Base-by-base conservation (phyloP, 1,140 invertebrate species). In the Drosophila sturtevanti region DNA sequence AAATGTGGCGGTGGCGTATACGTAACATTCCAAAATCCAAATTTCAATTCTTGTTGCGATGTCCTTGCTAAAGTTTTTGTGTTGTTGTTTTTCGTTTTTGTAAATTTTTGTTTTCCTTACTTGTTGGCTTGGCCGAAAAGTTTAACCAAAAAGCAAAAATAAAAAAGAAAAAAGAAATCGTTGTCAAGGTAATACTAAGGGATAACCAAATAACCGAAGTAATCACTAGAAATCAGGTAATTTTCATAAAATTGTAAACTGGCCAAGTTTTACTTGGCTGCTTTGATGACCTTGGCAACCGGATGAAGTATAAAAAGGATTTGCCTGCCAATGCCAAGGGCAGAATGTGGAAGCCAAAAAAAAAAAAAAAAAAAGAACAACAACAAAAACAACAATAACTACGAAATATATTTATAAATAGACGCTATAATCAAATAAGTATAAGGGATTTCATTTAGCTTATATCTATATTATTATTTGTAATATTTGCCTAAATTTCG, bases 241-340 rank as follows among this genome's bases (percentile, higher is more conserved):
- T 75, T 75, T 69, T 54, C 62, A 73, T 73, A 77, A 77, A 48
- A 68, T 73, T 67, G 67, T 63, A 67, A 60, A 16, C 60, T 67
- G 48, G 58, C 72, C 71, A 74, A 73, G 34, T 68, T 62, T 51
- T 31, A 34, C 55, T 59, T 68, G n/a, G 38, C 41, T 34, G 41
- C n/a, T 16, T 21, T 21, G 44, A 16, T 21, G 10, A 48, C 37
- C 37, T 48, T 48, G 41, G 41, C 16, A 48, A 48, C 41, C 18
- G 41, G 16, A 48, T 7, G 0, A 21, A 48, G 41, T 48, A 9
- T 48, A 10, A 48, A 48, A 48, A 7, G 16, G 41, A 48, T 48
- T 9, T 62, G 14, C 35, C 38, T 62, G 14, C 35, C 38, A 31
- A 18, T 62, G 41, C 51, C 27, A 18, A 44, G 58, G n/a, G 7